Evolutionary conservation across 2,113 vertebrate genomes (phyloP).

Genomic region (Sapayoa aenigma): DNA sequence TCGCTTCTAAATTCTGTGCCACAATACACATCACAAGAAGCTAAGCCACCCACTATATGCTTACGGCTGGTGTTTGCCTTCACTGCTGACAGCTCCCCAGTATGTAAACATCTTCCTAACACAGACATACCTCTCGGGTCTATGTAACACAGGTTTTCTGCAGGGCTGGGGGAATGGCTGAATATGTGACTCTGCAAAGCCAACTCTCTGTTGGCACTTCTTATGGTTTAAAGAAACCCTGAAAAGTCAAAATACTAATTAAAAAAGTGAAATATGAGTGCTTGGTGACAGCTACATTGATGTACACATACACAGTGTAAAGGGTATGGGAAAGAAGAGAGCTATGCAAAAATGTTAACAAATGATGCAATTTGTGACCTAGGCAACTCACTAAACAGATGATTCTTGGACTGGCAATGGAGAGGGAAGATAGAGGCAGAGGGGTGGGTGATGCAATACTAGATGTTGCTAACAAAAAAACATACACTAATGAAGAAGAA

Average conservation of each 20-base stretch:
- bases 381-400: conserved; percentile 5
- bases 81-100: background rate
- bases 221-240: background rate
- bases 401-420: background rate
- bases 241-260: background rate
- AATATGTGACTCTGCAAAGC: background rate
- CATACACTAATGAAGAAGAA: background rate
- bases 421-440: background rate
- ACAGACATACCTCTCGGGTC: background rate
- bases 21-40: background rate
- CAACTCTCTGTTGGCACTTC: background rate
- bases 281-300: background rate
- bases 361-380: conserved; percentile 15
- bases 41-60: background rate
- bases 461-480: background rate
- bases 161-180: background rate
- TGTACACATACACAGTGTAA: background rate
- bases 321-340: background rate
- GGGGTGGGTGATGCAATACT: background rate
- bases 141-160: background rate
- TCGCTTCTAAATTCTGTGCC: background rate
- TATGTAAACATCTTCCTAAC: background rate
- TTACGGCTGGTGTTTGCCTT: background rate
- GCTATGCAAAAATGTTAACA: background rate
- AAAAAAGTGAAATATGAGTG: background rate